Evolutionary conservation across 2,888 invertebrate species (phyloP).

Genomic region (Trilocha varians): DNA sequence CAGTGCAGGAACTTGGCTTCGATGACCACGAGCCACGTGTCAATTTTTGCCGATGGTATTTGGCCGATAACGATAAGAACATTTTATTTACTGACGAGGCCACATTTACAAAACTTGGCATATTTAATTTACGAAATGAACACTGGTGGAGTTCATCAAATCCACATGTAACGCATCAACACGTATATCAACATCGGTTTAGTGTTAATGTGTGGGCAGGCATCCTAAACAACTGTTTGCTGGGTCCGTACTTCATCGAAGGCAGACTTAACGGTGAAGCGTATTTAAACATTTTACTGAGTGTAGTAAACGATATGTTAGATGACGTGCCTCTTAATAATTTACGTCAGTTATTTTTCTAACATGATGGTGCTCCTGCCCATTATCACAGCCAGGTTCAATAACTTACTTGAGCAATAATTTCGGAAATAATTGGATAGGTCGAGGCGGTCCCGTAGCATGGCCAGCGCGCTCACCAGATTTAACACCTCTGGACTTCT

Average conservation of each 20-base stretch:
- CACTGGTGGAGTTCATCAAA: neutral
- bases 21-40: too few relatives aligned
- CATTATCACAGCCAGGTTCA: neutral
- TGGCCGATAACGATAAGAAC: too few relatives aligned
- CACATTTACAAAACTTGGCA: too few relatives aligned
- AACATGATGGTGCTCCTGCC: neutral
- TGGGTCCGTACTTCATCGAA: neutral
- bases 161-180: neutral
- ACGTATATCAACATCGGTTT: neutral
- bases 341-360: neutral
- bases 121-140: too few relatives aligned
- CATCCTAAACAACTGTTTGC: neutral
- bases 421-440: conserved; percentile 5
- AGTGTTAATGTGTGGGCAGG: neutral
- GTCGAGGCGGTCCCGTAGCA: conserved; percentile 3
- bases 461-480: conserved; percentile 6
- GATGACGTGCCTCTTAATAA: neutral
- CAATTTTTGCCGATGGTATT: too few relatives aligned
- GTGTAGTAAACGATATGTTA: neutral
- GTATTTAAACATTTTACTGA: neutral
- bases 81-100: too few relatives aligned
- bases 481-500: conserved; percentile 7
- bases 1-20: too few relatives aligned
- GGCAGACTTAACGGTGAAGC: neutral
- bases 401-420: neutral